Percentiles rank a stretch among this genome's conserved stretches.
Evolutionary conservation across 1,140 invertebrate species (phyloP).

Genomic region (Diprion similis): DNA sequence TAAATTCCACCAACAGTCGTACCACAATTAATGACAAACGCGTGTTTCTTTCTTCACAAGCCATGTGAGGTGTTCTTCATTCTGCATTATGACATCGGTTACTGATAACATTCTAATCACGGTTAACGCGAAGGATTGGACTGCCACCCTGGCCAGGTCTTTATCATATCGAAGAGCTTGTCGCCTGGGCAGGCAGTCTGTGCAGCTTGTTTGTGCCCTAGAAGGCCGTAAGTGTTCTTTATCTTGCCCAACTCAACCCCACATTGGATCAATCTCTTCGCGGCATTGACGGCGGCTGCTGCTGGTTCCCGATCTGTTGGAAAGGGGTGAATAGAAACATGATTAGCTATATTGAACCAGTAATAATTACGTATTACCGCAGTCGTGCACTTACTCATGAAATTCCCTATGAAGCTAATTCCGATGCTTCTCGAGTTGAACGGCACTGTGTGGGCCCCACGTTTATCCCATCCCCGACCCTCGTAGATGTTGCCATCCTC

Average conservation of each 20-base stretch:
- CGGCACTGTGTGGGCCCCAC: conserved; percentile 58
- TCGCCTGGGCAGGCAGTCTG: conserved; percentile 61
- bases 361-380: conserved; percentile 24
- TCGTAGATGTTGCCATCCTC: conserved; percentile 67
- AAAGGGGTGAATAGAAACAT: conserved; percentile 20
- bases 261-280: conserved; percentile 54
- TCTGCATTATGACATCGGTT: not conserved
- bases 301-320: conserved; percentile 59
- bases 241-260: conserved; percentile 53
- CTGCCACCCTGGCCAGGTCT: conserved; percentile 61
- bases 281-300: conserved; percentile 50
- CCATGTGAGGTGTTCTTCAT: not conserved
- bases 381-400: conserved; percentile 39
- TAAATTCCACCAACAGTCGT: too few species aligned
- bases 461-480: conserved; percentile 63
- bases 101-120: not conserved
- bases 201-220: conserved; percentile 61
- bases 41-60: too few species aligned
- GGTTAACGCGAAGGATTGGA: conserved; percentile 8
- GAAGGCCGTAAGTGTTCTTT: conserved; percentile 50
- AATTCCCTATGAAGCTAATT: conserved; percentile 64
- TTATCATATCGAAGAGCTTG: conserved; percentile 61
- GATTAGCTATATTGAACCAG: conserved; percentile 17
- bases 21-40: too few species aligned
- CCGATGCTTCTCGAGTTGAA: conserved; percentile 63